A percentile compares a stretch with the other conserved stretches of the same genome.
Evolutionary conservation across 2,888 invertebrate species (phyloP).

Genomic region (Gortyna flavago): DNA sequence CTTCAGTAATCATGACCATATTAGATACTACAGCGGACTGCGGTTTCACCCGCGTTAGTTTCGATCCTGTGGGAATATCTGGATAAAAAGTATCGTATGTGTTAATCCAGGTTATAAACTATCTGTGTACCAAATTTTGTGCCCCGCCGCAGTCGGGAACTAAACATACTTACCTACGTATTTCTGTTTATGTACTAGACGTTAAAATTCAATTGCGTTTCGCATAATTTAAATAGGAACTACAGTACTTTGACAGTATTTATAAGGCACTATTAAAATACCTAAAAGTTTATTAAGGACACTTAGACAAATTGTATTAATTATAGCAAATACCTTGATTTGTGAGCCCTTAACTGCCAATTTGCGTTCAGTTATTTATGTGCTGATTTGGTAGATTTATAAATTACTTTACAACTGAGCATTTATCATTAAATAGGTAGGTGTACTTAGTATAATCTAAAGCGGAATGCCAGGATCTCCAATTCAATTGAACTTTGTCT

Average conservation of each 20-base stretch:
- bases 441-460: background rate
- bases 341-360: background rate
- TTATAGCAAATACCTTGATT: slow-evolving; percentile 2
- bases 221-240: background rate
- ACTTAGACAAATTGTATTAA: slow-evolving; percentile 19
- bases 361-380: slow-evolving; percentile 22
- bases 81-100: too few relatives aligned
- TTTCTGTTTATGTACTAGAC: background rate
- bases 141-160: background rate
- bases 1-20: background rate
- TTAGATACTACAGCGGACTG: too few relatives aligned
- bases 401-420: background rate
- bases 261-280: background rate
- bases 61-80: too few relatives aligned
- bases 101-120: too few relatives aligned
- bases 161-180: background rate
- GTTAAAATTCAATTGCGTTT: background rate
- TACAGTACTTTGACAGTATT: background rate
- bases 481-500: background rate
- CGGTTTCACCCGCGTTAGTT: too few relatives aligned
- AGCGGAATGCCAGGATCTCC: background rate
- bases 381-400: background rate
- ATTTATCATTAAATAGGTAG: background rate
- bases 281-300: slow-evolving; percentile 1
- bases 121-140: too few relatives aligned